Evolutionary conservation across 1,140 invertebrate species (phyloP), one percentile per base, ranked within the genome.

Genomic region (Neotoxoptera formosana): DNA sequence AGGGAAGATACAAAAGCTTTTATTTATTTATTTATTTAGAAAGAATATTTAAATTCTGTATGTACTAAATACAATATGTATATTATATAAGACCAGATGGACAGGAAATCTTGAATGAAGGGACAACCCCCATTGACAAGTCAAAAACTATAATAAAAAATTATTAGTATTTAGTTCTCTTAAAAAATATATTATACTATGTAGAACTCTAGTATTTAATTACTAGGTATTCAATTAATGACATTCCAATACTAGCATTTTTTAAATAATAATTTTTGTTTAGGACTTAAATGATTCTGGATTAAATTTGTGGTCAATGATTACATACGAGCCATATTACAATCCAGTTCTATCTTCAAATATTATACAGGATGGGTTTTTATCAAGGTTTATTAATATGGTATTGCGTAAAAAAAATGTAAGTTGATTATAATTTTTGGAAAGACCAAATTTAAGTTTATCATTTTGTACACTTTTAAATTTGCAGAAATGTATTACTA

Each of bases 261-360:
- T 48, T 87, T 51, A 51, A 51, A 88, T 41, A 88, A 34, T 51
- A 23, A 51, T 45, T 60, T 90, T 45, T 67, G 41, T 90, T 48
- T 83, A 93, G 91, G 91, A 93, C 14, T 84, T 93, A 56, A 86
- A 93, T 86, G 91, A 84, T 93, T 84, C 81, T 56, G 81, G 91
- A n/a, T 41, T 93, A 86, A 93, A 86, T 93, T 83, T 93, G 53
- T 93, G 91, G 91, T 93, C 91, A 30, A 93, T 93, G 48, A 93
- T 93, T 53, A 86, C 91, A 84, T 93, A 93, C 20, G 91, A 93
- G 21, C 91, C 91, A 17, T 93, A 93, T 86, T 93, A 93, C 48
- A 93, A 83, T 93, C 91, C 91, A 56, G 81, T 93, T 86, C 7
- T 86, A 8, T 20, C 91, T 93, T 53, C 76, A 84, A 93, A 45